Evolutionary conservation across 2,113 vertebrate species (phyloP).

Genomic region (Puntigrus tetrazona): DNA sequence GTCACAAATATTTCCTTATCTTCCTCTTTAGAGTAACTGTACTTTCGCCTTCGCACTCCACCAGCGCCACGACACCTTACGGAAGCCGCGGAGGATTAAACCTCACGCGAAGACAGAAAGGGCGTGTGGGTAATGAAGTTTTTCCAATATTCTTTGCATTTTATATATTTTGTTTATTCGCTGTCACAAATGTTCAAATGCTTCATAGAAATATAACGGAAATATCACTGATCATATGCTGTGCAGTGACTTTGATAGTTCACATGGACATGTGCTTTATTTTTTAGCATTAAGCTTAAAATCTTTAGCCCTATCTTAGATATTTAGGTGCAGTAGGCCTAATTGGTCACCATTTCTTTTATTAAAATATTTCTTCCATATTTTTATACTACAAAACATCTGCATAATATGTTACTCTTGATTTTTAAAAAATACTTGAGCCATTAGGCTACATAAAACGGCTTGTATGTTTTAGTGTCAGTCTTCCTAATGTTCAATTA

Average conservation of each 20-base stretch:
- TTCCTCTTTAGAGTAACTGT: background rate
- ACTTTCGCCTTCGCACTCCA: conserved; percentile 8
- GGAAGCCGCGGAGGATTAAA: conserved; percentile 62
- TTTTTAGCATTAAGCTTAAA: background rate
- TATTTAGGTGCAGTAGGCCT: background rate
- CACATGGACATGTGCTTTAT: background rate
- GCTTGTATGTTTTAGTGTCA: background rate
- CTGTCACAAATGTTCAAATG: background rate
- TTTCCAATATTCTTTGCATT: background rate
- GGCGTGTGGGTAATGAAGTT: conserved; percentile 40
- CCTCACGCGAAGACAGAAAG: background rate
- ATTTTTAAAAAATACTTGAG: no score
- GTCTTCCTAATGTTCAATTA: background rate
- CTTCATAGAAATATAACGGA: background rate
- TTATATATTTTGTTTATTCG: background rate
- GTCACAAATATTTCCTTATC: background rate
- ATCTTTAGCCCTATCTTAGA: background rate
- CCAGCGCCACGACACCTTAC: conserved; percentile 74
- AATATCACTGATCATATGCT: background rate
- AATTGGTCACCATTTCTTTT: background rate
- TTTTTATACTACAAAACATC: no score
- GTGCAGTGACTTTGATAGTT: background rate
- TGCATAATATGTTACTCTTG: no score
- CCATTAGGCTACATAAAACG: background rate
- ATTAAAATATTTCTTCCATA: background rate